These are phyloP conservation scores for Plectrocnemia conspersa DNA, from an alignment of 1,140 invertebrate species.

Conservation along the genomic window DNA sequence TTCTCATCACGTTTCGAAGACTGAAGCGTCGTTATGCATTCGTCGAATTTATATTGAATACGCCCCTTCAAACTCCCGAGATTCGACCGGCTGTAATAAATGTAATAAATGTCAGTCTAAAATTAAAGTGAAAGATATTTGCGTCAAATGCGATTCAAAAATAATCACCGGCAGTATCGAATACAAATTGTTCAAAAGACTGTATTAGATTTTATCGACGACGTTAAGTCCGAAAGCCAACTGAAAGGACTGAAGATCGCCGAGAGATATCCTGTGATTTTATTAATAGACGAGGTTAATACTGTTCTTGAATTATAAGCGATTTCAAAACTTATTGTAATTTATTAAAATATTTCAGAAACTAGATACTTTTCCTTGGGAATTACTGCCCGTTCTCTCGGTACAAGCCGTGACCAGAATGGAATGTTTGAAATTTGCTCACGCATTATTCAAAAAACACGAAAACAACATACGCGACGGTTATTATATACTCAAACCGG, in stretches of 20 bases:
- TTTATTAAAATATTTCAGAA: slow-evolving; percentile 47
- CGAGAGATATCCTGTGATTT: slow-evolving; percentile 56
- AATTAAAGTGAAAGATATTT: slow-evolving; percentile 42
- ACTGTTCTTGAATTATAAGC: slow-evolving; percentile 23
- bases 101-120: slow-evolving; percentile 24
- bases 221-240: slow-evolving; percentile 40
- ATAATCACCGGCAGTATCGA: slow-evolving; percentile 47
- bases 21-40: slow-evolving; percentile 23
- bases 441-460: slow-evolving; percentile 60
- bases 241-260: slow-evolving; percentile 44
- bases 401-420: slow-evolving; percentile 64
- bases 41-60: slow-evolving; percentile 29
- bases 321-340: too few relatives aligned
- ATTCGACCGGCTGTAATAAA: slow-evolving; percentile 12
- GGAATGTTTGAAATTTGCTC: slow-evolving; percentile 67
- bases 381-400: slow-evolving; percentile 60
- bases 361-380: slow-evolving; percentile 71
- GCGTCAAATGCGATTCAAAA: slow-evolving; percentile 49
- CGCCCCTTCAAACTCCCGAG: background rate
- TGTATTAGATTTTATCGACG: slow-evolving; percentile 44
- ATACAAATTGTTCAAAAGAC: slow-evolving; percentile 45
- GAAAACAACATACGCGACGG: slow-evolving; percentile 54
- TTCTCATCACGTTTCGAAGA: slow-evolving; percentile 13
- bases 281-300: slow-evolving; percentile 63
- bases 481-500: slow-evolving; percentile 41